Percentiles rank a stretch among this genome's conserved stretches.
These are phyloP conservation scores for Cetonia aurata DNA, from an alignment of 2,888 invertebrate species.

Conservation along the genomic window DNA sequence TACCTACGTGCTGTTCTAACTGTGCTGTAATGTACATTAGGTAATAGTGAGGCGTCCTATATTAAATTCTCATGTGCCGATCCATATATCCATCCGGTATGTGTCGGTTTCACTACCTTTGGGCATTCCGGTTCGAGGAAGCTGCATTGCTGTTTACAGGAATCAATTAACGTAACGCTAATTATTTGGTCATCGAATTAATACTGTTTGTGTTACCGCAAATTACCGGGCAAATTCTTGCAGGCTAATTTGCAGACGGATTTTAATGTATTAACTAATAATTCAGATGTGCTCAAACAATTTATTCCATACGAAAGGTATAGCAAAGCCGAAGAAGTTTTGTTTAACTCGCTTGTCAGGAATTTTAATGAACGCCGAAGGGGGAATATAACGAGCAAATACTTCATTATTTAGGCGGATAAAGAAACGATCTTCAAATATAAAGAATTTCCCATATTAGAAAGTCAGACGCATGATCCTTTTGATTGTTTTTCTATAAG, in stretches of 20 bases:
- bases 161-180: conserved; percentile 61
- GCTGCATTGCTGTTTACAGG: conserved; percentile 57
- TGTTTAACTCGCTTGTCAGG: too few relatives aligned
- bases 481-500: too few relatives aligned
- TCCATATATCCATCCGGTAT: conserved; percentile 49
- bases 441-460: too few relatives aligned
- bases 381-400: too few relatives aligned
- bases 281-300: too few relatives aligned
- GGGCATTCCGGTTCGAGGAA: conserved; percentile 53
- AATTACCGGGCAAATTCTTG: conserved; percentile 33
- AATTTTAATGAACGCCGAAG: too few relatives aligned
- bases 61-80: conserved; percentile 46
- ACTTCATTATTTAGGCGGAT: too few relatives aligned
- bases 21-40: conserved; percentile 15
- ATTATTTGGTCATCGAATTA: conserved; percentile 54
- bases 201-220: conserved; percentile 28
- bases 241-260: neutral
- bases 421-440: too few relatives aligned
- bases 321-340: too few relatives aligned
- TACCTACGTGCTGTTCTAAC: conserved; percentile 10
- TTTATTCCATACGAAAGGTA: too few relatives aligned
- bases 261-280: too few relatives aligned
- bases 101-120: conserved; percentile 55
- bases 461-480: too few relatives aligned
- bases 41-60: conserved; percentile 6